Conservation (phyloP, 2,888 invertebrate genomes). For the Protonemura montana region DNA sequence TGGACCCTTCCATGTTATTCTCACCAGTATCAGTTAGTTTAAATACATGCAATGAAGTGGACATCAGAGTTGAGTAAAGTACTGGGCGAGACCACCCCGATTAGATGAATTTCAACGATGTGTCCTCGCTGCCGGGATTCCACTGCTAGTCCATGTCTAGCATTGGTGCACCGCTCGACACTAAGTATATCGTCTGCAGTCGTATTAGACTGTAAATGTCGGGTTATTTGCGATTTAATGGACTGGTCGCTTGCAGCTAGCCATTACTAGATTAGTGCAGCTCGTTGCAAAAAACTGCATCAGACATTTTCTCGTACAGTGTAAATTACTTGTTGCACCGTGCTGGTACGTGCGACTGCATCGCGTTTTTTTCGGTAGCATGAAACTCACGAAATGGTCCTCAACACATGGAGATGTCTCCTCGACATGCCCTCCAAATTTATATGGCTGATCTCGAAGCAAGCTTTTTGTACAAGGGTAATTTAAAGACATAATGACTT, state of each 20-base stretch:
- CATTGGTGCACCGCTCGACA: background rate
- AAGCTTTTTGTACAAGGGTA: conserved; percentile 8
- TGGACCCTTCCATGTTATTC: background rate
- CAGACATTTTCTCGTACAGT: background rate
- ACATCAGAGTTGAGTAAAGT: background rate
- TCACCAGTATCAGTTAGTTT: background rate
- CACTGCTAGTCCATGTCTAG: background rate
- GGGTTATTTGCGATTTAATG: conserved; percentile 12
- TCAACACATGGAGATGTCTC: conserved; percentile 13
- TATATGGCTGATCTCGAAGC: background rate
- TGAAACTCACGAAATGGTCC: background rate
- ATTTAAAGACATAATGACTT: conserved; percentile 39
- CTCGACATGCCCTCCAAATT: conserved; percentile 23
- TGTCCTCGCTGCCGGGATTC: background rate
- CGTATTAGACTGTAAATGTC: background rate
- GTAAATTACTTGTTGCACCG: background rate
- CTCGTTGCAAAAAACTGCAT: background rate
- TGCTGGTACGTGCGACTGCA: background rate
- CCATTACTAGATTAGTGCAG: conserved; percentile 12
- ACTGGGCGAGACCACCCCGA: background rate
- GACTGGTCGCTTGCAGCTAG: conserved; percentile 4
- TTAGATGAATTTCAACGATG: background rate
- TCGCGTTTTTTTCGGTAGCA: background rate
- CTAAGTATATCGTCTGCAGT: background rate
- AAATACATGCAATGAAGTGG: too few relatives aligned